phyloP scores from a whole-genome alignment of 1,140 invertebrate species.

The Drosophila lini region DNA sequence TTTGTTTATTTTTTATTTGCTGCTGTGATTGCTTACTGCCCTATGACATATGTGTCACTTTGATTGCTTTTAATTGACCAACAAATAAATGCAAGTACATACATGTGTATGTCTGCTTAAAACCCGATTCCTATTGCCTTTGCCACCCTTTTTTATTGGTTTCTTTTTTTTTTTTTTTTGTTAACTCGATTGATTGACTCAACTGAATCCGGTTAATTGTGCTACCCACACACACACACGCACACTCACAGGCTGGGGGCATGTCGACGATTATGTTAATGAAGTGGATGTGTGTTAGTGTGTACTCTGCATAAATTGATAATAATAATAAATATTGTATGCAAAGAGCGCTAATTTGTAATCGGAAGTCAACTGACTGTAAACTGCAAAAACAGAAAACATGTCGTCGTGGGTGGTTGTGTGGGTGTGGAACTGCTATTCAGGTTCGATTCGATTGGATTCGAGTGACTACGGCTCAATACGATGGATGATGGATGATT shows the following conservation, averaged over 20 bases:
- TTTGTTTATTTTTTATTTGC: neutral
- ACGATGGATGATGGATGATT: slow-evolving; percentile 25
- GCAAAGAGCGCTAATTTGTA: slow-evolving; percentile 63
- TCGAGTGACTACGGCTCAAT: slow-evolving; percentile 25
- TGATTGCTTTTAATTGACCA: slow-evolving; percentile 33
- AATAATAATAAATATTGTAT: slow-evolving; percentile 59
- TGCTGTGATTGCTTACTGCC: neutral
- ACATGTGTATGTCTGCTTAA: slow-evolving; percentile 9
- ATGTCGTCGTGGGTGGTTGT: neutral
- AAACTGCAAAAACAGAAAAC: slow-evolving; percentile 18
- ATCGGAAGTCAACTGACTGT: slow-evolving; percentile 52
- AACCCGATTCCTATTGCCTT: neutral
- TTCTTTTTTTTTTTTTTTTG: neutral
- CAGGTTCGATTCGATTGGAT: slow-evolving; percentile 1
- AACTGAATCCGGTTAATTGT: slow-evolving; percentile 48
- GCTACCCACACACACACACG: slow-evolving; percentile 17
- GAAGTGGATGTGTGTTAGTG: slow-evolving; percentile 21
- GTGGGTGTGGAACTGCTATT: slow-evolving; percentile 15
- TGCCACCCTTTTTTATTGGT: neutral
- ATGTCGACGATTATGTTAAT: slow-evolving; percentile 48
- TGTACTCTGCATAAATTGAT: slow-evolving; percentile 49
- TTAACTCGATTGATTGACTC: slow-evolving; percentile 36
- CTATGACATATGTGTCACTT: slow-evolving; percentile 10
- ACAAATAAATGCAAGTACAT: neutral
- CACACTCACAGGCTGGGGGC: neutral